phyloP scores from a whole-genome alignment of 2,113 vertebrate genomes.

The Gavia stellata region DNA sequence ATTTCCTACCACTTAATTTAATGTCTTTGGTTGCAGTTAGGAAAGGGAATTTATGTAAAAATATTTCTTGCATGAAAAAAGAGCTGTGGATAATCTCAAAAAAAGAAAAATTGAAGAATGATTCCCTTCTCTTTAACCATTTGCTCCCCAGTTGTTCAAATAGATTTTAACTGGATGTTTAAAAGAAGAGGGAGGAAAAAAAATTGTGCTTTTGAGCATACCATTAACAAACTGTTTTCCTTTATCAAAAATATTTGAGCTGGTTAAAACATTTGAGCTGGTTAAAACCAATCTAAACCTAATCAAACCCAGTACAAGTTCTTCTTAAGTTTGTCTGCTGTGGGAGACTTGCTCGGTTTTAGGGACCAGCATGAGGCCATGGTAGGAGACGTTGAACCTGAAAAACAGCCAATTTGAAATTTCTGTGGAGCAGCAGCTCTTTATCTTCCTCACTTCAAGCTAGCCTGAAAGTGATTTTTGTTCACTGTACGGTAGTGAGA shows the following conservation, averaged over 20 bases:
- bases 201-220: not conserved
- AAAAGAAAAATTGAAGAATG: not conserved
- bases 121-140: not conserved
- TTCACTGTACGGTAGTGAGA: not conserved
- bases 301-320: not conserved
- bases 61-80: not conserved
- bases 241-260: not conserved
- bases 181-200: not conserved
- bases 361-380: not conserved
- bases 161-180: not conserved
- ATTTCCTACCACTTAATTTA: not conserved
- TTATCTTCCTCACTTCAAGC: not conserved
- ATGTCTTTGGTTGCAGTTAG: not conserved
- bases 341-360: not conserved
- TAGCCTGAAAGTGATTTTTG: not conserved
- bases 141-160: not conserved
- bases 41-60: not conserved
- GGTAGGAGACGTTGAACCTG: not conserved
- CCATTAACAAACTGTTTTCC: not conserved
- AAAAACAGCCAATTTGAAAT: not conserved
- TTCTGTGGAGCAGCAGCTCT: not conserved
- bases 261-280: not conserved
- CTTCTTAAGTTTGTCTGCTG: not conserved
- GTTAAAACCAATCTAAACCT: not conserved
- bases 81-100: not conserved